Evolutionary conservation across 2,888 invertebrate genomes (phyloP).

Genomic region (Drosophila robusta): DNA sequence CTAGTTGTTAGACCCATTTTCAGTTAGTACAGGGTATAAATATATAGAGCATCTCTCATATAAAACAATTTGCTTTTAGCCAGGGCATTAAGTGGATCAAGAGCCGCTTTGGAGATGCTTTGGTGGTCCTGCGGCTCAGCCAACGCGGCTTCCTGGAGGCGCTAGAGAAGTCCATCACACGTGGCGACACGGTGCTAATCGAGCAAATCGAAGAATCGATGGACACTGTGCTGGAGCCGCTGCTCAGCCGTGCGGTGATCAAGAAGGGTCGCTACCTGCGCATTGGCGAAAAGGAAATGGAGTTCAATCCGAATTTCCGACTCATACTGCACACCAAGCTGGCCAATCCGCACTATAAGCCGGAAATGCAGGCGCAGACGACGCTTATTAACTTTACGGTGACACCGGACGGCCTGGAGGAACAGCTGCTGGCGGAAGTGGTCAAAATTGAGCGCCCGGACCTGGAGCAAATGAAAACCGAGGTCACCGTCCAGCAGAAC

Average conservation of each 20-base stretch:
- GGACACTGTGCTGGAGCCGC: constrained; percentile 96
- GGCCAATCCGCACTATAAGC: constrained; percentile 98
- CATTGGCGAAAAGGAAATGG: constrained; percentile 97
- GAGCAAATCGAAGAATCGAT: constrained; percentile 96
- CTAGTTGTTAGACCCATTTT: too few relatives aligned
- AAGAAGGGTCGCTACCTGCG: constrained; percentile 92
- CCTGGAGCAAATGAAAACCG: constrained; percentile 92
- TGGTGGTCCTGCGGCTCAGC: constrained; percentile 91
- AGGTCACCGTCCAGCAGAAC: constrained; percentile 96
- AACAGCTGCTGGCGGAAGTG: constrained; percentile 96
- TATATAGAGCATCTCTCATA: neutral
- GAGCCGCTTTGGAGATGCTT: constrained; percentile 90
- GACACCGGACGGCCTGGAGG: constrained; percentile 97
- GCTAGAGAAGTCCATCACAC: constrained; percentile 90
- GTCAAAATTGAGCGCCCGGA: constrained; percentile 97
- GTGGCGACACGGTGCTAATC: constrained; percentile 92
- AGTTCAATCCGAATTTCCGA: constrained; percentile 92
- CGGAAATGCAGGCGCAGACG: constrained; percentile 98
- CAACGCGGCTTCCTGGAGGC: constrained; percentile 93
- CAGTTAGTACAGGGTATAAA: too few relatives aligned
- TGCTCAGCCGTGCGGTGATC: constrained; percentile 94
- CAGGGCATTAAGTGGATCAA: constrained; percentile 99
- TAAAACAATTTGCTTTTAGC: constrained; percentile 74
- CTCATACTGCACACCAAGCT: constrained; percentile 96
- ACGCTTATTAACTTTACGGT: constrained; percentile 98